Percentiles rank a stretch among this genome's conserved stretches.
phyloP scores from a whole-genome alignment of 2,888 invertebrate species.

The Idaea dimidiata region DNA sequence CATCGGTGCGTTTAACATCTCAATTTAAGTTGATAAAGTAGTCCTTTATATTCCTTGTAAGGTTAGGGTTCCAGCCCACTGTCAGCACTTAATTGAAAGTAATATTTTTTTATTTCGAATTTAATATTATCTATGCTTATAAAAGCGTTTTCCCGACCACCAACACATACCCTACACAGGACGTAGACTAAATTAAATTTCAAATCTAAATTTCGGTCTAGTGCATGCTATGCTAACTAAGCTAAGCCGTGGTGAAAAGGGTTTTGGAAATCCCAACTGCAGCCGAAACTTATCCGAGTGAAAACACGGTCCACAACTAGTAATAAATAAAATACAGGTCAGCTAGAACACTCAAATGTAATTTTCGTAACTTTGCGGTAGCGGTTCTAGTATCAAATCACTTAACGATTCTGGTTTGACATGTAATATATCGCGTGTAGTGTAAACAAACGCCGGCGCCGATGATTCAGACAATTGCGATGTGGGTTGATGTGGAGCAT shows the following conservation, averaged over 20 bases:
- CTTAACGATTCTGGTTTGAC: conserved; percentile 40
- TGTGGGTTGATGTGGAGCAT: conserved; percentile 64
- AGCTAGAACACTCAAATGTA: conserved; percentile 18
- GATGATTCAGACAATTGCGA: conserved; percentile 72
- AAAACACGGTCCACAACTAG: not conserved
- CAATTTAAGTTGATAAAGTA: not conserved
- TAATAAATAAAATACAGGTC: conserved; percentile 16
- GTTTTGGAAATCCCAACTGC: not conserved
- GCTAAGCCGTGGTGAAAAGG: too few species aligned
- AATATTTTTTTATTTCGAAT: conserved; percentile 9
- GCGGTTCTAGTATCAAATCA: conserved; percentile 34
- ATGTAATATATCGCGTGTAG: conserved; percentile 67
- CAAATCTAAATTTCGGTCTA: too few species aligned
- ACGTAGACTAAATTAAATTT: too few species aligned
- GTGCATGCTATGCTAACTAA: too few species aligned
- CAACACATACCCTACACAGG: too few species aligned
- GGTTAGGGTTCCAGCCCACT: not conserved
- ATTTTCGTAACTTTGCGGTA: conserved; percentile 29
- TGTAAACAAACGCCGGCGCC: conserved; percentile 68
- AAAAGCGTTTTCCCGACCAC: too few species aligned
- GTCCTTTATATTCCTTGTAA: not conserved
- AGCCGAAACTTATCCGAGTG: too few species aligned
- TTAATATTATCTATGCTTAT: conserved; percentile 4
- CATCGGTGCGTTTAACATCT: conserved; percentile 36
- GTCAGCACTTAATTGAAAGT: not conserved